A percentile compares a stretch with the other conserved stretches of the same genome.
phyloP scores from a whole-genome alignment of 2,888 invertebrate species.

The Eumacrocentrus americanus region DNA sequence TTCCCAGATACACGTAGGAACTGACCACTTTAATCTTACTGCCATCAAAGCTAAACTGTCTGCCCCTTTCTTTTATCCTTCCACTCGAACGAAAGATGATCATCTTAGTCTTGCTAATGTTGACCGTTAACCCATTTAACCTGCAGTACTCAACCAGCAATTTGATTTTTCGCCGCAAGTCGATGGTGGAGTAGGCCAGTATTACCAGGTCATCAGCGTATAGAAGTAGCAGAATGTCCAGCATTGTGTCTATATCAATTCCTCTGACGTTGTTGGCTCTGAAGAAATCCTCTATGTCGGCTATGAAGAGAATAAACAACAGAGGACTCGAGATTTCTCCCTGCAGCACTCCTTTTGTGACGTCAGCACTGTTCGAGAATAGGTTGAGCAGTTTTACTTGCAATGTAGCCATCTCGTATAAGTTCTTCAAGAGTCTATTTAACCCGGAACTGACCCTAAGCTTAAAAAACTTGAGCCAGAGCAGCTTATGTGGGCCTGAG shows the following conservation, averaged over 20 bases:
- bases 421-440: slow-evolving; percentile 23
- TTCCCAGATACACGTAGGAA: slow-evolving; percentile 2
- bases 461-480: slow-evolving; percentile 26
- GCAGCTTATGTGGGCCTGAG: background rate
- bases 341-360: slow-evolving; percentile 30
- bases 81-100: slow-evolving; percentile 26
- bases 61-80: background rate
- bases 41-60: background rate
- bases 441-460: slow-evolving; percentile 32
- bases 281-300: slow-evolving; percentile 11
- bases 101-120: slow-evolving; percentile 37
- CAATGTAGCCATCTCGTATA: slow-evolving; percentile 21
- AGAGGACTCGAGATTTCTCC: slow-evolving; percentile 25
- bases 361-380: background rate
- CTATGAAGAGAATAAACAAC: slow-evolving; percentile 1
- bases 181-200: slow-evolving; percentile 19
- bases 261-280: slow-evolving; percentile 18
- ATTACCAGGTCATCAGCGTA: slow-evolving; percentile 36
- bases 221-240: slow-evolving; percentile 25
- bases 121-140: slow-evolving; percentile 31
- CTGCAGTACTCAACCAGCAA: slow-evolving; percentile 29
- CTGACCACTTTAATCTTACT: background rate
- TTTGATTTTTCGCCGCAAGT: slow-evolving; percentile 28
- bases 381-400: slow-evolving; percentile 1
- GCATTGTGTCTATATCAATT: slow-evolving; percentile 18